Evolutionary conservation across 2,888 invertebrate genomes (phyloP), one percentile per base, ranked within the genome.

Genomic region (Andrena camellia): DNA sequence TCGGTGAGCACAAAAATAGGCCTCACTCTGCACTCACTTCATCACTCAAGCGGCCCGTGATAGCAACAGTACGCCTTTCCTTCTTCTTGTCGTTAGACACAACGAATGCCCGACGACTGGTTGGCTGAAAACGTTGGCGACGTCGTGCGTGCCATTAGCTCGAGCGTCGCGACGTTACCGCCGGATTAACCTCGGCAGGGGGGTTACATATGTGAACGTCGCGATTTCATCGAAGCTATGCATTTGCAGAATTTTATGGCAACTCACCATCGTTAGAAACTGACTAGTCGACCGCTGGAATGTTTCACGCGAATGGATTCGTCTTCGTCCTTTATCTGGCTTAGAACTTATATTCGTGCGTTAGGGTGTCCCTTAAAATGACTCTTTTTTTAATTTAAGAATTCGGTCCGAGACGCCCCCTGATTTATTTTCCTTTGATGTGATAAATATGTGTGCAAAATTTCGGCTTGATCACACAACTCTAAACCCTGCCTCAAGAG

Each of bases 1-100:
- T 90, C 89, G 89, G 89, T 85, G 86, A 83, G 88, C 83, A 89
- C 92, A 91, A 92, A 93, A 93, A 93, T 93, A 93, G 92, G 90
- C 87, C 89, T 93, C 92, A 93, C 92, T 93, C 92, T 63, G 89
- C 91, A 91, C 92, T 92, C 91, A 91, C 92, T 93, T 91, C 90
- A 90, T 93, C 92, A 92, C 92, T 91, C 91, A 81, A 69, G 70
- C 73, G 60, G 59, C 83, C 69, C 13, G 74, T 62, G 70, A 76
- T 73, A 70, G 66, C 75, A 71, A 63, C 33, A 68, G 57, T 33
- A 64, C 66, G 57, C 8, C 60, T 70, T 63, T 50, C 42, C 78
- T 69, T 76, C 83, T 57, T 83, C 81, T 67, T 83, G 72, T 78
- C 68, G 79, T 76, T 69, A 77, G 83, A 79, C 68, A 78, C 86